phyloP scores from a whole-genome alignment of 1,140 invertebrate species.

The Neodiprion pinetum region DNA sequence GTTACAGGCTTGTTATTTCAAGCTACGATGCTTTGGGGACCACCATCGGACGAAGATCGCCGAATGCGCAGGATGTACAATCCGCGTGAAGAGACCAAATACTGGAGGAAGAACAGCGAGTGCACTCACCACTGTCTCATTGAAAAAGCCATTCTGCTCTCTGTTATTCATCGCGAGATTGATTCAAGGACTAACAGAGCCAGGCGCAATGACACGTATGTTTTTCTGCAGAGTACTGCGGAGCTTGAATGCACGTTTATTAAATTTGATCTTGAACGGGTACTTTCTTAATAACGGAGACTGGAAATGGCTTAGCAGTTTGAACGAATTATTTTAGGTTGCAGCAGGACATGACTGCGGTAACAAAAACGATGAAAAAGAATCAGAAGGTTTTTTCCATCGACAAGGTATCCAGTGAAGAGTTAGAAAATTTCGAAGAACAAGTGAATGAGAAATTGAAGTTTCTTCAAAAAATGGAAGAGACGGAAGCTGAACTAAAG shows the following conservation, averaged over 20 bases:
- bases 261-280: too few species aligned
- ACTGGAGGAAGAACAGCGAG: background rate
- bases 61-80: background rate
- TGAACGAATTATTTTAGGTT: background rate
- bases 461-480: background rate
- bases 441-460: background rate
- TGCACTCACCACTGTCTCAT: background rate
- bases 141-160: background rate
- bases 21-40: background rate
- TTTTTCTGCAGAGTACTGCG: background rate
- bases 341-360: background rate
- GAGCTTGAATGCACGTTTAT: too few species aligned
- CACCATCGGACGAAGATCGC: background rate
- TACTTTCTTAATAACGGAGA: too few species aligned
- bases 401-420: background rate
- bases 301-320: too few species aligned
- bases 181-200: background rate
- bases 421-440: background rate
- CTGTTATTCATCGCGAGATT: background rate
- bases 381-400: background rate
- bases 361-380: background rate
- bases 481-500: background rate
- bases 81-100: background rate
- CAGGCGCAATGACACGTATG: background rate
- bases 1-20: background rate